phyloP scores from a whole-genome alignment of 2,113 vertebrate genomes.

The Dolichallabes microphthalmus region DNA sequence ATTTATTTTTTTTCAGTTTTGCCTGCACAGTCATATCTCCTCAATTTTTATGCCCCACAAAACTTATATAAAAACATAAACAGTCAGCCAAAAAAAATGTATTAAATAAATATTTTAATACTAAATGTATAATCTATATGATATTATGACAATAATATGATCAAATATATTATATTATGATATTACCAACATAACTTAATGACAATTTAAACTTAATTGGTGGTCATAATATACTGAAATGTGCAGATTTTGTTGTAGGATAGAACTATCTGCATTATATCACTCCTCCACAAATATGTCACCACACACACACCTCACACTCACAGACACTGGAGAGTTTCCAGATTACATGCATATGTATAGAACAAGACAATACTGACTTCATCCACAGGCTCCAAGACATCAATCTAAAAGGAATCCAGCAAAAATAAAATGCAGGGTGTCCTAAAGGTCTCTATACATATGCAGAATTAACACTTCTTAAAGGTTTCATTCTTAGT shows the following conservation, averaged over 20 bases:
- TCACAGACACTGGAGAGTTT: not conserved
- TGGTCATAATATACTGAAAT: not conserved
- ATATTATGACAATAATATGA: too few species aligned
- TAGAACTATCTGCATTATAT: not conserved
- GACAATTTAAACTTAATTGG: not conserved
- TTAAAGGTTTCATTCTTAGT: too few species aligned
- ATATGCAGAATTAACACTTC: too few species aligned
- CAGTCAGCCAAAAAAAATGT: too few species aligned
- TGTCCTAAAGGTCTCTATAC: too few species aligned
- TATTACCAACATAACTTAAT: not conserved
- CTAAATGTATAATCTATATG: too few species aligned
- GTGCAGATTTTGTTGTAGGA: not conserved
- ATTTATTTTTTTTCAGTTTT: too few species aligned
- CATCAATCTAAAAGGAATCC: not conserved
- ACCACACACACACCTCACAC: not conserved
- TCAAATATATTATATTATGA: too few species aligned
- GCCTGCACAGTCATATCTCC: too few species aligned
- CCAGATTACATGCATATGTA: not conserved
- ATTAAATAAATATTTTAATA: too few species aligned
- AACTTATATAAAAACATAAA: too few species aligned
- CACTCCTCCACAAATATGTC: not conserved
- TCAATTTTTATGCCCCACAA: too few species aligned
- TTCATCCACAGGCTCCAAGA: not conserved
- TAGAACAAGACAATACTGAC: not conserved
- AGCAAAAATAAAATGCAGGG: not conserved